Evolutionary conservation across 2,888 invertebrate species (phyloP).

Genomic region (Sepiola atlantica): DNA sequence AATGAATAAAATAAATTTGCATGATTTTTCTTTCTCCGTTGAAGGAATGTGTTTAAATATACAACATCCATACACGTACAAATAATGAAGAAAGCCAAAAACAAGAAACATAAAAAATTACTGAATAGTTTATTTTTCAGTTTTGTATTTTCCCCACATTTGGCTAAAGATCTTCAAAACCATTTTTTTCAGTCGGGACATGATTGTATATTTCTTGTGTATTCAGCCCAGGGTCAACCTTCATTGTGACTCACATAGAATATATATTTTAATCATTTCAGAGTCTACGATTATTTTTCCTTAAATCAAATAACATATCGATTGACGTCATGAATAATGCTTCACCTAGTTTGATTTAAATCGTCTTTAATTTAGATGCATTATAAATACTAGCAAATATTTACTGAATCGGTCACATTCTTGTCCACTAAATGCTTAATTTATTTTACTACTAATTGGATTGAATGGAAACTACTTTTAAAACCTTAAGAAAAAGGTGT

Average conservation of each 20-base stretch:
- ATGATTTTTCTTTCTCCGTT: background rate
- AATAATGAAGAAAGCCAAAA: background rate
- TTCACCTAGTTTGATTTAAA: no score
- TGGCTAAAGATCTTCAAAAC: background rate
- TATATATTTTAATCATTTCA: background rate
- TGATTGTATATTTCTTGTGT: background rate
- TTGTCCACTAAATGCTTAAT: no score
- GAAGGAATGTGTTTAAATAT: background rate
- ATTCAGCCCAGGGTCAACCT: background rate
- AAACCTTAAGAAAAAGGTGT: no score
- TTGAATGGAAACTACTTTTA: no score
- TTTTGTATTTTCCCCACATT: background rate
- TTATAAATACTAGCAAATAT: no score
- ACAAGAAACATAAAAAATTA: background rate
- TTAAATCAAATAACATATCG: background rate
- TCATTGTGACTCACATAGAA: background rate
- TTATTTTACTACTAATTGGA: no score
- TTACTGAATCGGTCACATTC: no score
- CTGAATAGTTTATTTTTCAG: background rate
- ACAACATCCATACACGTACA: background rate
- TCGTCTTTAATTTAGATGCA: no score
- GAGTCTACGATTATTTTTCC: background rate
- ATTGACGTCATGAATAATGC: background rate
- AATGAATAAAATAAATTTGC: background rate
- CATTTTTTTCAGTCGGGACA: background rate